Percentiles rank a stretch among this genome's conserved stretches.
Evolutionary conservation across 2,888 invertebrate species (phyloP).

Genomic region (Hemaris fuciformis): DNA sequence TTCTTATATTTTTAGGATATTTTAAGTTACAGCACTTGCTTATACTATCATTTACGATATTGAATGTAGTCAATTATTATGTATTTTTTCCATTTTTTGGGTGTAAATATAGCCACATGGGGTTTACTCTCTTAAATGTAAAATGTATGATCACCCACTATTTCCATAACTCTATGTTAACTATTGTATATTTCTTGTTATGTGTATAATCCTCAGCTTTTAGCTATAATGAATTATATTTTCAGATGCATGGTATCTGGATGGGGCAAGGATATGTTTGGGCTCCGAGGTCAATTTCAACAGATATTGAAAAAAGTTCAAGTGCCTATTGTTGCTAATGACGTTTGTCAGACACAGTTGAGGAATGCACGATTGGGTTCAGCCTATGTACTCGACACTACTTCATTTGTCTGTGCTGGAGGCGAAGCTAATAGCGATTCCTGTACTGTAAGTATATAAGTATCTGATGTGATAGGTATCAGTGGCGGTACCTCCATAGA

Average conservation of each 20-base stretch:
- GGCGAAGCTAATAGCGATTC: constrained; percentile 89
- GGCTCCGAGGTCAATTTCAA: constrained; percentile 80
- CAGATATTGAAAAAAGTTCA: constrained; percentile 88
- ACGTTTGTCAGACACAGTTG: constrained; percentile 84
- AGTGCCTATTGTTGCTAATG: constrained; percentile 85
- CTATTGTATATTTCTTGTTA: too few relatives aligned
- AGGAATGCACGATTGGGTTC: constrained; percentile 84
- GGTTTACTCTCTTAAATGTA: too few relatives aligned
- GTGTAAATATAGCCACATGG: too few relatives aligned
- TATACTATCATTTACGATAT: too few relatives aligned
- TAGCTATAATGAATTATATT: constrained; percentile 10
- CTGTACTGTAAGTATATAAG: constrained; percentile 86
- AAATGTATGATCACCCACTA: too few relatives aligned
- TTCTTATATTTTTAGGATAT: too few relatives aligned
- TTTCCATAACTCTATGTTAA: too few relatives aligned
- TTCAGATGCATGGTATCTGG: constrained; percentile 87
- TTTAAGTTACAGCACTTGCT: too few relatives aligned
- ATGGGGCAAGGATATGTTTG: constrained; percentile 93
- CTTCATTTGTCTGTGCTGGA: constrained; percentile 89
- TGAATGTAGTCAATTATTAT: too few relatives aligned
- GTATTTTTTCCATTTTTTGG: too few relatives aligned
- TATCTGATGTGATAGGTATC: neutral
- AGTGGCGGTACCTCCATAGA: too few relatives aligned
- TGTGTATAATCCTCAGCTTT: too few relatives aligned
- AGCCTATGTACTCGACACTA: constrained; percentile 82